Percentiles rank a stretch among this genome's conserved stretches.
Evolutionary conservation across 2,888 invertebrate genomes (phyloP).

Genomic region (Perithous albicinctus): DNA sequence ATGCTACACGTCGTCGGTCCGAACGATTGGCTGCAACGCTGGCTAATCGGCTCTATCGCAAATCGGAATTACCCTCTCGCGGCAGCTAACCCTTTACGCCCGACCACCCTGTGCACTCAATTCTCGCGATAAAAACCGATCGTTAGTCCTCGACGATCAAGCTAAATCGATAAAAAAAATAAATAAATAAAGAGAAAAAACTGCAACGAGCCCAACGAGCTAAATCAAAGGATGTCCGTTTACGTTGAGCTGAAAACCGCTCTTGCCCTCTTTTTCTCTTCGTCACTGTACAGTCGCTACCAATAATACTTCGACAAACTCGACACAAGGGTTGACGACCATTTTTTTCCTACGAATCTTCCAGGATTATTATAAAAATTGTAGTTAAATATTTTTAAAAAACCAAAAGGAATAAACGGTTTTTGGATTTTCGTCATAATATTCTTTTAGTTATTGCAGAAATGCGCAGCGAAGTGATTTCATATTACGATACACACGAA

Average conservation of each 20-base stretch:
- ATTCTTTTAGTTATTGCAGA: too few species aligned
- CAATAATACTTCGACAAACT: background rate
- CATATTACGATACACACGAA: too few species aligned
- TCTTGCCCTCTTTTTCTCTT: constrained; percentile 23
- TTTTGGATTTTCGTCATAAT: too few species aligned
- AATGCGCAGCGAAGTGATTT: too few species aligned
- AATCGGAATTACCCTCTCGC: constrained; percentile 55
- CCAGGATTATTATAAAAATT: too few species aligned
- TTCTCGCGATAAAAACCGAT: constrained; percentile 62
- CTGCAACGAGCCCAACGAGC: constrained; percentile 18
- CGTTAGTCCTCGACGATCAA: constrained; percentile 60
- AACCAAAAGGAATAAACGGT: too few species aligned
- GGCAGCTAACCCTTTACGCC: background rate
- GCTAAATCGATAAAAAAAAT: constrained; percentile 47
- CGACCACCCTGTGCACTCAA: constrained; percentile 11
- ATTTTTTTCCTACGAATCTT: too few species aligned
- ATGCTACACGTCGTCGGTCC: background rate
- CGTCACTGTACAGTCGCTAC: background rate
- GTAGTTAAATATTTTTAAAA: too few species aligned
- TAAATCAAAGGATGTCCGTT: constrained; percentile 53
- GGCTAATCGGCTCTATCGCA: constrained; percentile 37
- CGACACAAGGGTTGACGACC: background rate
- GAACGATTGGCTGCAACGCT: constrained; percentile 7
- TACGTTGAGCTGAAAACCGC: constrained; percentile 30
- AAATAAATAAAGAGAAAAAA: too few species aligned